A percentile compares a stretch with the other conserved stretches of the same genome.
These are phyloP conservation scores for Mohoua ochrocephala DNA, from an alignment of 2,113 vertebrate species.

Conservation along the genomic window DNA sequence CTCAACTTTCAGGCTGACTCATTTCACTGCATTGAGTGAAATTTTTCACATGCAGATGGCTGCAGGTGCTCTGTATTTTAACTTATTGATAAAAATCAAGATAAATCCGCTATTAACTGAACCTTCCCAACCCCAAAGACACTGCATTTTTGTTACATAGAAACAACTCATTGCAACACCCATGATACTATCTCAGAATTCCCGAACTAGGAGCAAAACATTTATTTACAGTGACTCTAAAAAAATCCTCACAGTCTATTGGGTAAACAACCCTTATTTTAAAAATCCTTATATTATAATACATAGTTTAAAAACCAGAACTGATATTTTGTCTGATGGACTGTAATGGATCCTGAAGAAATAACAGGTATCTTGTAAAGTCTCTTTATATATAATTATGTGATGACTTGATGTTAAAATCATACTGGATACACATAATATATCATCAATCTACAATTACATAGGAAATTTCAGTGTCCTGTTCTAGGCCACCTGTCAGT, in stretches of 20 bases:
- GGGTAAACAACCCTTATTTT: background rate
- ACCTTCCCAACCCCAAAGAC: background rate
- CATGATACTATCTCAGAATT: background rate
- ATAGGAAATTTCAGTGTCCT: background rate
- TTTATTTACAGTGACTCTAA: background rate
- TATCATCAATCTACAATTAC: background rate
- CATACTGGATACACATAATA: background rate
- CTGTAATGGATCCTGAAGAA: constrained; percentile 1
- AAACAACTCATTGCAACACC: background rate
- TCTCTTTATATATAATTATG: constrained; percentile 2
- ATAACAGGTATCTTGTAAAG: background rate
- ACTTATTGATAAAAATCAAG: background rate
- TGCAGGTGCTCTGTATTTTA: background rate
- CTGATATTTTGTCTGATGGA: background rate
- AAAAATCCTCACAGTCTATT: background rate
- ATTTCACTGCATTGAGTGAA: background rate
- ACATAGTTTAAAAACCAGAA: background rate
- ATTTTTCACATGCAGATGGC: background rate
- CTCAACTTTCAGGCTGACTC: background rate
- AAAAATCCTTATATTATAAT: background rate
- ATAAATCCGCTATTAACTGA: background rate
- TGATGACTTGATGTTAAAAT: background rate
- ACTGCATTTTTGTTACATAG: background rate
- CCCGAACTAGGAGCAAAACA: background rate
- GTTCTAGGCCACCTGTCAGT: background rate